phyloP scores from a whole-genome alignment of 2,888 invertebrate genomes.

The Drosophila prolongata region DNA sequence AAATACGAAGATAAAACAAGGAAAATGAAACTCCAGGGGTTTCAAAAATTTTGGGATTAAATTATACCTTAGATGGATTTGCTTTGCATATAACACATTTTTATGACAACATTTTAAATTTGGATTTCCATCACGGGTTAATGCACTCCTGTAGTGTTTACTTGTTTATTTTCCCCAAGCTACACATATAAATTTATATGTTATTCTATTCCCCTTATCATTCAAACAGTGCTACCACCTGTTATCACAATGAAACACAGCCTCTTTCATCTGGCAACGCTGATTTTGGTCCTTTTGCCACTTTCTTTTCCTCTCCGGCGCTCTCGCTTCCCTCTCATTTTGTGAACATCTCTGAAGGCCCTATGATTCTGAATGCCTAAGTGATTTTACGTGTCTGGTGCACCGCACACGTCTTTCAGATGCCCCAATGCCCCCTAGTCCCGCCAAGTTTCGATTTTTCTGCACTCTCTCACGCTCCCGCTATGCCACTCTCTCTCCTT shows the following conservation, averaged over 20 bases:
- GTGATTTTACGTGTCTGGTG: slow-evolving; percentile 82
- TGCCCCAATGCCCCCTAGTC: slow-evolving; percentile 10
- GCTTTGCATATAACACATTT: too few species aligned
- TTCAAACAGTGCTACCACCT: slow-evolving; percentile 68
- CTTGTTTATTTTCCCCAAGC: too few species aligned
- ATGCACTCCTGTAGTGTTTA: too few species aligned
- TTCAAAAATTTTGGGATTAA: not conserved
- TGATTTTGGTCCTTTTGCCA: slow-evolving; percentile 26
- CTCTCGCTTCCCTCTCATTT: slow-evolving; percentile 45
- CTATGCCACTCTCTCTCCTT: slow-evolving; percentile 15
- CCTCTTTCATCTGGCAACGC: slow-evolving; percentile 70
- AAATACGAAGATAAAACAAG: not conserved
- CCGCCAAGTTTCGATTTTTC: slow-evolving; percentile 53
- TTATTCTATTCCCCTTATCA: slow-evolving; percentile 5
- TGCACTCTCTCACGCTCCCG: slow-evolving; percentile 39
- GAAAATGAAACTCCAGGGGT: not conserved
- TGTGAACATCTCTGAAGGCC: slow-evolving; percentile 49
- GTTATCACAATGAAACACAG: slow-evolving; percentile 49
- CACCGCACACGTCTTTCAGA: slow-evolving; percentile 74
- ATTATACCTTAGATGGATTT: not conserved
- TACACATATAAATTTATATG: too few species aligned
- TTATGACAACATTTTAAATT: too few species aligned
- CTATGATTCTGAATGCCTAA: slow-evolving; percentile 59
- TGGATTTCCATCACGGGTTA: too few species aligned
- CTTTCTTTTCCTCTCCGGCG: slow-evolving; percentile 35